phyloP scores from a whole-genome alignment of 2,888 invertebrate genomes.

The Encarsia formosa region DNA sequence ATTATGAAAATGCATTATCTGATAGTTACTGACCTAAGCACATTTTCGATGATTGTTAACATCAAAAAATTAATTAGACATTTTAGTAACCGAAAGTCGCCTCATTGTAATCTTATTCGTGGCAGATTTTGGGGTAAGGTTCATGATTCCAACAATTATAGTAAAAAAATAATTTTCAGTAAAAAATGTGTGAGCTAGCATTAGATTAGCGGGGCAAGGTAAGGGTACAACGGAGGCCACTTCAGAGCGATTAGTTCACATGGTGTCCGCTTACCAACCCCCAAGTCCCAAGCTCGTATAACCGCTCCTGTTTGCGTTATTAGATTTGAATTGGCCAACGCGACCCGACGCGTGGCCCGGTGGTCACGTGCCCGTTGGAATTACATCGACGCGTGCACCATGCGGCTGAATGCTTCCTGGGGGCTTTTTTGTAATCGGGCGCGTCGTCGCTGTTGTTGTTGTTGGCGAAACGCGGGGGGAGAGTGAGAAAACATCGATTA shows the following conservation, averaged over 20 bases:
- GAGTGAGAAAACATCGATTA: neutral
- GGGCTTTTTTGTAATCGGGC: neutral
- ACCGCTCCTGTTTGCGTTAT: constrained; percentile 49
- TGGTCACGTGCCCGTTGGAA: constrained; percentile 16
- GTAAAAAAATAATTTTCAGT: too few species aligned
- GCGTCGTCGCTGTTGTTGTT: neutral
- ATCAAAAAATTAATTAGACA: too few species aligned
- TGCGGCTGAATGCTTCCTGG: too few species aligned
- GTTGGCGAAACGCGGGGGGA: neutral
- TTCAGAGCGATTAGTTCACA: constrained; percentile 50
- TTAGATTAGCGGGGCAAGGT: too few species aligned
- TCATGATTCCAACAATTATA: too few species aligned
- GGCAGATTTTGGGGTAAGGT: too few species aligned
- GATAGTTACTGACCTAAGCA: too few species aligned
- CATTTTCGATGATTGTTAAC: too few species aligned
- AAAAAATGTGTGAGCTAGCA: too few species aligned
- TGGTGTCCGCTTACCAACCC: constrained; percentile 44
- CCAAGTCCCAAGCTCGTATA: constrained; percentile 30
- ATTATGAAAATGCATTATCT: too few species aligned
- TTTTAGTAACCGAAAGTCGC: too few species aligned
- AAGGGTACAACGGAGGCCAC: constrained; percentile 42
- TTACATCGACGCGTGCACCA: neutral
- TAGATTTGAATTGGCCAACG: constrained; percentile 49
- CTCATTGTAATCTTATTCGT: too few species aligned
- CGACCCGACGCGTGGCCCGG: constrained; percentile 34